These are phyloP conservation scores for Antheraea assamensis DNA, from an alignment of 2,888 invertebrate genomes.

Conservation along the genomic window DNA sequence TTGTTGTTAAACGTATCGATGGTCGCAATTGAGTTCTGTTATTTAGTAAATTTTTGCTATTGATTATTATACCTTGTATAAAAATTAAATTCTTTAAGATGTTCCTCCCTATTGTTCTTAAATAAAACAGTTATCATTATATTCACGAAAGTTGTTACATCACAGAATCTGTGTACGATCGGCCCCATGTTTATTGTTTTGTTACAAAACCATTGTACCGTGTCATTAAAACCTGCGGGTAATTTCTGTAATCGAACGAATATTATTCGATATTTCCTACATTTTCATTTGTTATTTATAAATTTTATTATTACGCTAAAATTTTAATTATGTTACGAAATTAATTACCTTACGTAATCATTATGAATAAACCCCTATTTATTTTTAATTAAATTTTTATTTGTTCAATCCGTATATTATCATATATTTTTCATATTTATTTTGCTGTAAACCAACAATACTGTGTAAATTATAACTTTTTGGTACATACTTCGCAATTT, in stretches of 20 bases:
- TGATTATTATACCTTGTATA: too few species aligned
- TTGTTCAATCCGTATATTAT: too few species aligned
- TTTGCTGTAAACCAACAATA: background rate
- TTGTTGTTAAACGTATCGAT: too few species aligned
- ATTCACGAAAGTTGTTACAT: background rate
- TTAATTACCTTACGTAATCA: background rate
- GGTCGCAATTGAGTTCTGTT: too few species aligned
- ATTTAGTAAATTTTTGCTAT: too few species aligned
- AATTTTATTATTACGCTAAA: background rate
- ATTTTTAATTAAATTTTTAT: too few species aligned
- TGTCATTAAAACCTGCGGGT: background rate
- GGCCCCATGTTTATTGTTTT: background rate
- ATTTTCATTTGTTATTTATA: background rate
- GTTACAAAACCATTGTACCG: background rate
- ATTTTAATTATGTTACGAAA: background rate
- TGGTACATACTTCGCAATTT: background rate
- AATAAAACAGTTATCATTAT: background rate
- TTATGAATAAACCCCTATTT: too few species aligned
- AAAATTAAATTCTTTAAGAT: background rate
- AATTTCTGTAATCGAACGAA: background rate
- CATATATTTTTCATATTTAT: background rate
- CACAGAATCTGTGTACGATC: background rate
- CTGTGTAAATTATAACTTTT: background rate
- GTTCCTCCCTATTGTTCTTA: slow-evolving; percentile 1
- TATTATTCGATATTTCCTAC: background rate